Conservation (phyloP, 1,140 invertebrate genomes). For the Drosophila ambigua region DNA sequence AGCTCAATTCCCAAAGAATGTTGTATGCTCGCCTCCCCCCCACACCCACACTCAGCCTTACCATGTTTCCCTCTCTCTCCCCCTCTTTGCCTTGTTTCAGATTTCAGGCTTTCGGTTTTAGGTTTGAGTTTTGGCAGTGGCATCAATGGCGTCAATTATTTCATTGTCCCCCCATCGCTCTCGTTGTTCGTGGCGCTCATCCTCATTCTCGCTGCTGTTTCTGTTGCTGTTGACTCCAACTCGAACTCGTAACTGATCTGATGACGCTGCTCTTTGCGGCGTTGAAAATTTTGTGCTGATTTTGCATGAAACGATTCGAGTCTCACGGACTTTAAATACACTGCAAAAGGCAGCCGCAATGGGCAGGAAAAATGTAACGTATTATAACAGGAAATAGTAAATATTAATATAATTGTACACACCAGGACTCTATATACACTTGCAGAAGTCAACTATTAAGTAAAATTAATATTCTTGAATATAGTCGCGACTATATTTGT, state of each 20-base stretch:
- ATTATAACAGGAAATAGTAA: too few species aligned
- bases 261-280: slow-evolving; percentile 75
- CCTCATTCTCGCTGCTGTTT: slow-evolving; percentile 14
- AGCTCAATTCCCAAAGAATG: slow-evolving; percentile 81
- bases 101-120: slow-evolving; percentile 41
- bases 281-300: slow-evolving; percentile 75
- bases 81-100: slow-evolving; percentile 24
- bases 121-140: slow-evolving; percentile 17
- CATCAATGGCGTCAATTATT: slow-evolving; percentile 75
- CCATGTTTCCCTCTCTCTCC: background rate
- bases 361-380: background rate
- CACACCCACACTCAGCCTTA: background rate
- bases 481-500: too few species aligned
- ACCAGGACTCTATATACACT: too few species aligned
- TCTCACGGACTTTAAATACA: slow-evolving; percentile 47
- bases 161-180: slow-evolving; percentile 60
- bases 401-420: too few species aligned
- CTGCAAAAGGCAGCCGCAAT: background rate
- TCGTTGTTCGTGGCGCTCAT: slow-evolving; percentile 15
- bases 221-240: slow-evolving; percentile 21
- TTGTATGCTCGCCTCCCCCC: slow-evolving; percentile 38
- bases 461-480: too few species aligned
- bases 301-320: slow-evolving; percentile 65
- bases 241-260: slow-evolving; percentile 68
- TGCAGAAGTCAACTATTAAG: too few species aligned